Conservation (phyloP, 2,888 invertebrate species). For the Eupithecia insigniata region DNA sequence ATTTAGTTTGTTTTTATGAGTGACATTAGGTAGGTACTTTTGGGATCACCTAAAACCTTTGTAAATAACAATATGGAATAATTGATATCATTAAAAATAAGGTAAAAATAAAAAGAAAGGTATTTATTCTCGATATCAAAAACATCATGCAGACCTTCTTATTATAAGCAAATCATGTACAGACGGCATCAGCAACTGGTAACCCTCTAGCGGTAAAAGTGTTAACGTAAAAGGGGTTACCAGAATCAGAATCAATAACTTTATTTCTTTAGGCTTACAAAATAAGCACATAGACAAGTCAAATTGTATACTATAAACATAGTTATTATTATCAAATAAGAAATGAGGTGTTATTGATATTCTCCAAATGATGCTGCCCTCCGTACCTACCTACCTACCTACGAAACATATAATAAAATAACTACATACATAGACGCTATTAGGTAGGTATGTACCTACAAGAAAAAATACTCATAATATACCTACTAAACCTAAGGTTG, state of each 20-base stretch:
- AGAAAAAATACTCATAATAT: background rate
- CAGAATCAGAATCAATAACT: too few species aligned
- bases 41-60: background rate
- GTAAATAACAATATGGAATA: background rate
- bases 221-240: too few species aligned
- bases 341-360: too few species aligned
- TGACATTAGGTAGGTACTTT: background rate
- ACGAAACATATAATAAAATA: background rate
- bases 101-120: background rate
- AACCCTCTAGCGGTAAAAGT: too few species aligned
- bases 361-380: too few species aligned
- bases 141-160: background rate
- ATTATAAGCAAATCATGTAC: background rate
- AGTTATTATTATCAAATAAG: too few species aligned
- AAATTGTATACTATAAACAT: too few species aligned
- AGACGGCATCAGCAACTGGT: too few species aligned
- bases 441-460: background rate
- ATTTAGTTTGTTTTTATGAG: background rate
- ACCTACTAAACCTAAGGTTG: background rate
- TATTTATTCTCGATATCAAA: background rate
- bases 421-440: background rate
- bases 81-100: background rate
- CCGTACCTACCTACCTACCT: background rate
- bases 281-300: too few species aligned
- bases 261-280: too few species aligned